These are phyloP conservation scores for Abrostola tripartita DNA, from an alignment of 2,888 invertebrate species.

Conservation along the genomic window DNA sequence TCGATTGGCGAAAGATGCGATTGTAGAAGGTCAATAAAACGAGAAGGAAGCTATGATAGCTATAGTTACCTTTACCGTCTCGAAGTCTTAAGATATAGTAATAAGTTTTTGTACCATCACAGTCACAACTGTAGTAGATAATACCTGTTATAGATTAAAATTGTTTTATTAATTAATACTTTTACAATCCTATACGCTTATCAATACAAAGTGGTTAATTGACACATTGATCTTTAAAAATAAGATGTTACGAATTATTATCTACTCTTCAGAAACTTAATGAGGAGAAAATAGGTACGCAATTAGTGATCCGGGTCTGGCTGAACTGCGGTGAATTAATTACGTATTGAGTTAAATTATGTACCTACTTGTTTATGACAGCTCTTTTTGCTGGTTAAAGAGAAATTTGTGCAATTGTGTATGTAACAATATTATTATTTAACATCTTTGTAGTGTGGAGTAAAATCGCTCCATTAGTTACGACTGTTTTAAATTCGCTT, in stretches of 20 bases:
- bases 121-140: not conserved
- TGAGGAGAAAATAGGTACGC: conserved; percentile 28
- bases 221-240: conserved; percentile 44
- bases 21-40: conserved; percentile 18
- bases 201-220: conserved; percentile 33
- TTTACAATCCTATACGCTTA: conserved; percentile 21
- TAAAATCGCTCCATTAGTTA: not conserved
- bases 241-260: conserved; percentile 19
- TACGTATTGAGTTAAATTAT: not conserved
- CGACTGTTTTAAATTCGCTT: too few relatives aligned
- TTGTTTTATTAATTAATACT: conserved; percentile 10
- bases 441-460: not conserved
- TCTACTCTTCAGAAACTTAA: conserved; percentile 18
- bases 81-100: not conserved
- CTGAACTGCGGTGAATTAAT: not conserved
- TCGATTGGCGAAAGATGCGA: conserved; percentile 22
- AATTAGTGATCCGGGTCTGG: not conserved
- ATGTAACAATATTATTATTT: not conserved
- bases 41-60: conserved; percentile 17
- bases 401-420: not conserved
- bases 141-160: conserved; percentile 3
- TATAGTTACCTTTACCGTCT: not conserved
- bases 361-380: too few relatives aligned
- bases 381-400: not conserved
- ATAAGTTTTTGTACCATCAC: not conserved